phyloP scores from a whole-genome alignment of 2,113 vertebrate species.

The Etheostoma cragini region DNA sequence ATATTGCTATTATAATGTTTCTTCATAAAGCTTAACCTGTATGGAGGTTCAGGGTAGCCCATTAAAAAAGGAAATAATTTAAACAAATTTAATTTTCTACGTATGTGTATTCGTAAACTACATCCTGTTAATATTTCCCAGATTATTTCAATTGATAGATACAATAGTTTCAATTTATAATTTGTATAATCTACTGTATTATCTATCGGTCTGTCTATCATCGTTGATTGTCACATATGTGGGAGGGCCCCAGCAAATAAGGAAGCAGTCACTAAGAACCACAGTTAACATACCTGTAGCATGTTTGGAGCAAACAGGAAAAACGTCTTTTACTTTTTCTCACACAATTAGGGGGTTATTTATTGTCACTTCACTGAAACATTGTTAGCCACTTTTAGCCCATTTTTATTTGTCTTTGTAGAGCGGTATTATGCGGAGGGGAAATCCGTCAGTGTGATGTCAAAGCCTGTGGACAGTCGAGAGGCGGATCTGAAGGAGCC shows the following conservation, averaged over 20 bases:
- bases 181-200: neutral
- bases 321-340: neutral
- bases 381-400: too few relatives aligned
- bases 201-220: too few relatives aligned
- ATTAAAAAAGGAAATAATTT: neutral
- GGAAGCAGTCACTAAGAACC: neutral
- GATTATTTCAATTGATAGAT: neutral
- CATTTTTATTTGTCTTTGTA: neutral
- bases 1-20: neutral
- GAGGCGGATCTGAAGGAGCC: conserved; percentile 55
- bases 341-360: too few relatives aligned
- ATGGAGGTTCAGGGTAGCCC: neutral
- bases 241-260: neutral
- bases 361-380: neutral
- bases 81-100: neutral
- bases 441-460: conserved; percentile 66
- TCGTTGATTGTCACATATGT: neutral
- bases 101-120: too few relatives aligned
- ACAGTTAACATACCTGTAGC: neutral
- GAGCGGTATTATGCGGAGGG: conserved; percentile 3
- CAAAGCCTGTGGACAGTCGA: conserved; percentile 29
- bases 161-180: too few relatives aligned
- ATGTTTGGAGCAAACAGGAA: neutral
- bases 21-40: neutral
- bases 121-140: neutral